Percentiles rank a stretch among this genome's conserved stretches.
Conservation (phyloP, 2,888 invertebrate species). For the Caenorhabditis angaria region DNA sequence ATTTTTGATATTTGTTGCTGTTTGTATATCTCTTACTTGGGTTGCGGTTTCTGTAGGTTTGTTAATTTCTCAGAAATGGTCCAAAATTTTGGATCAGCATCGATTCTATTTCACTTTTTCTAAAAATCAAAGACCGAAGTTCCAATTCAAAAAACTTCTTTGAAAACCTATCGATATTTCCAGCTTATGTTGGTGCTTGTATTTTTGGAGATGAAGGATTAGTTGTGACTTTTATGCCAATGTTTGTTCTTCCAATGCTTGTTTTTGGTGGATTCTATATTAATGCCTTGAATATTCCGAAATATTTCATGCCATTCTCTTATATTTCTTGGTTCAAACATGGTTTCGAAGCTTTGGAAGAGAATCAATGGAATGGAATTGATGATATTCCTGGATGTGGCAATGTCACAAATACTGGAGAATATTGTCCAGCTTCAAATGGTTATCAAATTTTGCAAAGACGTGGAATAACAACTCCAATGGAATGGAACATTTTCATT, state of each 20-base stretch:
- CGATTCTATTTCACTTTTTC: slow-evolving; percentile 6
- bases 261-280: slow-evolving; percentile 64
- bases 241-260: slow-evolving; percentile 62
- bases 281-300: slow-evolving; percentile 56
- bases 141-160: no score
- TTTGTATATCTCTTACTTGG: slow-evolving; percentile 53
- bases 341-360: slow-evolving; percentile 62
- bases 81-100: no score
- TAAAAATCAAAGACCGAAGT: no score
- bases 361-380: slow-evolving; percentile 59
- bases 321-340: slow-evolving; percentile 65
- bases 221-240: slow-evolving; percentile 62
- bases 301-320: slow-evolving; percentile 51
- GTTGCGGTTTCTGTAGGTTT: slow-evolving; percentile 61
- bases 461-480: slow-evolving; percentile 44
- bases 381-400: background rate
- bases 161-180: no score
- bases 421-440: slow-evolving; percentile 48
- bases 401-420: background rate
- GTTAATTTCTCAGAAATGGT: background rate
- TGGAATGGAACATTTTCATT: slow-evolving; percentile 35
- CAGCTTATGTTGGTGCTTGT: slow-evolving; percentile 64
- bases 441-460: slow-evolving; percentile 43
- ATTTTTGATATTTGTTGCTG: slow-evolving; percentile 53
- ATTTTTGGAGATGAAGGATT: slow-evolving; percentile 62